A percentile compares a stretch with the other conserved stretches of the same genome.
Conservation (phyloP, 2,888 invertebrate species). For the Parthenolecanium corni region DNA sequence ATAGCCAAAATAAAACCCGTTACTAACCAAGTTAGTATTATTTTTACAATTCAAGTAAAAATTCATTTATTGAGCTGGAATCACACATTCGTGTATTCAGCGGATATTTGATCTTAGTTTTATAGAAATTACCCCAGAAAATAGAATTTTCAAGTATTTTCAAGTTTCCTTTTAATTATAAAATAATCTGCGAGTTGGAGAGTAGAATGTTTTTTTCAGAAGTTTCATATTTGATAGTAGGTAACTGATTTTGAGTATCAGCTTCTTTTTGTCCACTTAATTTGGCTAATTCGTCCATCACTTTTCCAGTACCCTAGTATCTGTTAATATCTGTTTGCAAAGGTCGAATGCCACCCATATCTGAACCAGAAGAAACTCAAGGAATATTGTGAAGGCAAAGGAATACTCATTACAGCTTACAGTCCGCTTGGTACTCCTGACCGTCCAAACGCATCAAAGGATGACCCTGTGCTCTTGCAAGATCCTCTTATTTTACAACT, state of each 20-base stretch:
- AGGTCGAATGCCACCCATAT: slow-evolving; percentile 77
- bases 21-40: slow-evolving; percentile 47
- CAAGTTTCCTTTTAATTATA: background rate
- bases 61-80: no score
- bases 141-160: no score
- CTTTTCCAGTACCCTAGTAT: no score
- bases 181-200: no score
- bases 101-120: no score
- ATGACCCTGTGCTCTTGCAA: slow-evolving; percentile 57
- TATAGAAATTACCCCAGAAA: no score
- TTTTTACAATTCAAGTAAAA: background rate
- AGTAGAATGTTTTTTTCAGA: no score
- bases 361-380: slow-evolving; percentile 58
- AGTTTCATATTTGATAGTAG: no score
- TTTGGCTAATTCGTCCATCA: no score
- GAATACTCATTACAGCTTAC: slow-evolving; percentile 64
- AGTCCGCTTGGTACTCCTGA: slow-evolving; percentile 77
- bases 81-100: no score
- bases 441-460: slow-evolving; percentile 68
- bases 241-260: no score
- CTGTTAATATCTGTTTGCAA: background rate
- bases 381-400: slow-evolving; percentile 53
- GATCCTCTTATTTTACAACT: slow-evolving; percentile 55
- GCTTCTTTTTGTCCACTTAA: no score
- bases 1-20: slow-evolving; percentile 52